phyloP scores from a whole-genome alignment of 2,888 invertebrate species.

The Lasioglossum marginatum region DNA sequence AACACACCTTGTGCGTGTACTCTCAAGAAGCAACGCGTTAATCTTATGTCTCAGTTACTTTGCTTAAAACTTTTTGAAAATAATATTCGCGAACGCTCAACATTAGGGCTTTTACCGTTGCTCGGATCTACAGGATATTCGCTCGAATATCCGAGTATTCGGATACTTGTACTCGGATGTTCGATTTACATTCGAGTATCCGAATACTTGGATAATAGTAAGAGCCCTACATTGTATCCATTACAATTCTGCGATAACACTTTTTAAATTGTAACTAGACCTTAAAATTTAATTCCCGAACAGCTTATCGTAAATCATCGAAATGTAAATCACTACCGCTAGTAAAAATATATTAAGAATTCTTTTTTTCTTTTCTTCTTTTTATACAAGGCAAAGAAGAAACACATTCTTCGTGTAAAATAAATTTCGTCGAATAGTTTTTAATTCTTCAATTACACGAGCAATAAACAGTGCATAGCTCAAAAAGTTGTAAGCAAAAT shows the following conservation, averaged over 20 bases:
- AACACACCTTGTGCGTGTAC: slow-evolving; percentile 65
- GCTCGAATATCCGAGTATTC: background rate
- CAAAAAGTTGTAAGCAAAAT: slow-evolving; percentile 64
- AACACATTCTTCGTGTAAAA: slow-evolving; percentile 22
- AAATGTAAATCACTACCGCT: slow-evolving; percentile 36
- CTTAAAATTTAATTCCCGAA: slow-evolving; percentile 38
- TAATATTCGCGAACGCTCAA: slow-evolving; percentile 32
- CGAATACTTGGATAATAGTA: background rate
- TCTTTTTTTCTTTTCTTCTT: slow-evolving; percentile 2
- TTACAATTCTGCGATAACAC: slow-evolving; percentile 30
- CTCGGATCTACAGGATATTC: background rate
- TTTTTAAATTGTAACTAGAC: slow-evolving; percentile 38
- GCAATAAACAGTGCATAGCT: slow-evolving; percentile 30
- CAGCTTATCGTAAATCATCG: slow-evolving; percentile 33
- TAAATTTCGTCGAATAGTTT: slow-evolving; percentile 20
- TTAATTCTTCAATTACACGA: slow-evolving; percentile 10
- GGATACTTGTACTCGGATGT: background rate
- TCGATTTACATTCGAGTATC: background rate
- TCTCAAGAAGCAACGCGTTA: slow-evolving; percentile 56
- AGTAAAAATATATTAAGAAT: slow-evolving; percentile 48
- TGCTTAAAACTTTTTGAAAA: slow-evolving; percentile 63
- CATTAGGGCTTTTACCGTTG: background rate
- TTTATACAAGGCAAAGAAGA: slow-evolving; percentile 34
- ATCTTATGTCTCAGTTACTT: slow-evolving; percentile 40
- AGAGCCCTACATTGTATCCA: background rate